These are phyloP conservation scores for Triplophysa bombifrons DNA, from an alignment of 2,797 vertebrate genomes.

Conservation along the genomic window DNA sequence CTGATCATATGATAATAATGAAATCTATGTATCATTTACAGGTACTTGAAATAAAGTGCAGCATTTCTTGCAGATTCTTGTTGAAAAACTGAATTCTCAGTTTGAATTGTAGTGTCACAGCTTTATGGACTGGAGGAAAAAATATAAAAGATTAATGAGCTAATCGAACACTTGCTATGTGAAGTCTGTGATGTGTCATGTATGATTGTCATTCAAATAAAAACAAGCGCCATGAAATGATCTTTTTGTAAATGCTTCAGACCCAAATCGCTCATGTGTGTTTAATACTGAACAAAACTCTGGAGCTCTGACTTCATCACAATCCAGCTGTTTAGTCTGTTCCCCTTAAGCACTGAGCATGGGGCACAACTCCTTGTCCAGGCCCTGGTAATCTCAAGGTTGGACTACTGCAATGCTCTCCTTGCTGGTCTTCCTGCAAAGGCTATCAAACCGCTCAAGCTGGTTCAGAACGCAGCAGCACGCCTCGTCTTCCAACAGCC, in stretches of 20 bases:
- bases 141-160: slow-evolving; percentile 23
- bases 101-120: slow-evolving; percentile 26
- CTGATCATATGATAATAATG: background rate
- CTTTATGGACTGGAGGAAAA: slow-evolving; percentile 25
- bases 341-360: too few species aligned
- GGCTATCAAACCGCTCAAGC: too few species aligned
- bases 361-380: too few species aligned
- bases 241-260: background rate
- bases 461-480: too few species aligned
- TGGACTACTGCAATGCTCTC: too few species aligned
- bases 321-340: too few species aligned
- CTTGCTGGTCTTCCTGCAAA: too few species aligned
- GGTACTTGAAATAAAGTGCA: slow-evolving; percentile 37
- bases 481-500: too few species aligned
- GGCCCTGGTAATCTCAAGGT: too few species aligned
- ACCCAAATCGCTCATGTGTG: background rate
- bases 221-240: slow-evolving; percentile 68
- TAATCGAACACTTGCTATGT: slow-evolving; percentile 52
- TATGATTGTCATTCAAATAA: slow-evolving; percentile 75
- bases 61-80: slow-evolving; percentile 18
- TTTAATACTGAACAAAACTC: too few species aligned
- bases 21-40: slow-evolving; percentile 12
- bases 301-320: too few species aligned
- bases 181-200: slow-evolving; percentile 55
- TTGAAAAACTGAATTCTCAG: slow-evolving; percentile 13